Base-by-base conservation (phyloP, 2,888 invertebrate genomes). In the Tenthredo amoena region DNA sequence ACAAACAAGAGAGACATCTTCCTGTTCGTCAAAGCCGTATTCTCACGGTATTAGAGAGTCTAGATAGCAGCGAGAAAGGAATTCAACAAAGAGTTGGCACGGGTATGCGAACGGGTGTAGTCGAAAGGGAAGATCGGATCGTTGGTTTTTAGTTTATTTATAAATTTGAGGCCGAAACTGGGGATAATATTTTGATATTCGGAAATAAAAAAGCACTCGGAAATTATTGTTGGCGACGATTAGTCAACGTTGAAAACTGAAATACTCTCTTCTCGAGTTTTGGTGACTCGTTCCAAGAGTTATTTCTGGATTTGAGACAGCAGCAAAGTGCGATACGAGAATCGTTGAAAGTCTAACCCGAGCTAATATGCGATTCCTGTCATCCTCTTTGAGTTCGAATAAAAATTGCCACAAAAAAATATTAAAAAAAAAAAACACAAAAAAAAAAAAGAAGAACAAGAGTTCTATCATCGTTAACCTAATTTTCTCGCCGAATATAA, bases 1-100 rank as follows among this genome's bases (percentile, higher is more conserved):
- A 76, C 76, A 76, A 76, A 76, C 76, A 18, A 76, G 76, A 76
- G 37, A 76, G 47, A 76, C 76, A 76, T 76, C 76, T 47, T 76
- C 47, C 47, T 76, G 40, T 21, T 47, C 37, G 43, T 40, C n/a
- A 76, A 10, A 76, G 76, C 9, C 7, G 34, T 34, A 26, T 76
- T 76, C 76, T 76, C 76, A 76, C 76, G 76, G 76, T 76, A 21
- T 76, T 21, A 47, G 21, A 43, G 34, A 31, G 76, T 47, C 43
- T 37, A 37, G 76, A 76, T 47, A 76, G 26, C 76, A 47, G 76
- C 18, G 18, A 9, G 31, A 68, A 76, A 43, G 37, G 26, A 47
- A 40, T 76, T 18, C 6, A 76, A 76, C 47, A 47, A 76, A 76
- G 76, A 47, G 55, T 12, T 62, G 26, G 50, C 2, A 34, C 2